phyloP scores from a whole-genome alignment of 92 coral and sea anemone genomes.

The Plumapathes pennacea region DNA sequence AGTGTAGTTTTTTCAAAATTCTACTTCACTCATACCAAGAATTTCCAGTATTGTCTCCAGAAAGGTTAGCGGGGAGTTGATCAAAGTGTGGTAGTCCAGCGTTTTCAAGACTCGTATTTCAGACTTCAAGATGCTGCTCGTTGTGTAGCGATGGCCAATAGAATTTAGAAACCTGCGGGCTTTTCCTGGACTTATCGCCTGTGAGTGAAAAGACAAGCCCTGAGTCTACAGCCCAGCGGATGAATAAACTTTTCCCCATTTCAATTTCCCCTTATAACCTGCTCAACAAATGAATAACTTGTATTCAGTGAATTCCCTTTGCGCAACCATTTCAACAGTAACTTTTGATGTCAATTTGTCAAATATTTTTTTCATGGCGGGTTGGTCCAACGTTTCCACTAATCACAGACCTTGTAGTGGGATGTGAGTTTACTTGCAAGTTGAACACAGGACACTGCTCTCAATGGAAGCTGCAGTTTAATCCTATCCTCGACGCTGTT shows the following conservation, averaged over 20 bases:
- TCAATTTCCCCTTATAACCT: too few species aligned
- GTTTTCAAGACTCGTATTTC: conserved; percentile 88
- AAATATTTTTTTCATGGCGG: too few species aligned
- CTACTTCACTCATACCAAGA: conserved; percentile 61
- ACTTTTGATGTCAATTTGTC: too few species aligned
- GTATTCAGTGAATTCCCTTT: too few species aligned
- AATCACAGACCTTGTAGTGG: conserved; percentile 94
- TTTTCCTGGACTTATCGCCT: conserved; percentile 84
- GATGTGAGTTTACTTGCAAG: conserved; percentile 93
- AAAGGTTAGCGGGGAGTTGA: conserved; percentile 80
- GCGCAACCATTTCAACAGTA: too few species aligned
- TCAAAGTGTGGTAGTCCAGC: conserved; percentile 71
- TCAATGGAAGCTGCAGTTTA: conserved; percentile 80
- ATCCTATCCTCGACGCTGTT: conserved; percentile 82
- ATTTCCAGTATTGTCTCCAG: conserved; percentile 90
- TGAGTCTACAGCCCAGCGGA: too few species aligned
- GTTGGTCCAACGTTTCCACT: too few species aligned
- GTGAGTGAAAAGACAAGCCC: not conserved
- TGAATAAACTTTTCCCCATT: too few species aligned
- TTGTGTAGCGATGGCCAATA: conserved; percentile 78
- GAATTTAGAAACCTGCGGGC: conserved; percentile 89
- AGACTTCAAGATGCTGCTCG: conserved; percentile 83
- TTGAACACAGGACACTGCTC: conserved; percentile 88
- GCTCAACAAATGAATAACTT: too few species aligned
- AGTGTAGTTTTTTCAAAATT: too few species aligned